A percentile compares a stretch with the other conserved stretches of the same genome.
These are phyloP conservation scores for Cassiopea xamachana DNA, from an alignment of 30 jellyfish, hydroid and myxozoan species.

Conservation along the genomic window DNA sequence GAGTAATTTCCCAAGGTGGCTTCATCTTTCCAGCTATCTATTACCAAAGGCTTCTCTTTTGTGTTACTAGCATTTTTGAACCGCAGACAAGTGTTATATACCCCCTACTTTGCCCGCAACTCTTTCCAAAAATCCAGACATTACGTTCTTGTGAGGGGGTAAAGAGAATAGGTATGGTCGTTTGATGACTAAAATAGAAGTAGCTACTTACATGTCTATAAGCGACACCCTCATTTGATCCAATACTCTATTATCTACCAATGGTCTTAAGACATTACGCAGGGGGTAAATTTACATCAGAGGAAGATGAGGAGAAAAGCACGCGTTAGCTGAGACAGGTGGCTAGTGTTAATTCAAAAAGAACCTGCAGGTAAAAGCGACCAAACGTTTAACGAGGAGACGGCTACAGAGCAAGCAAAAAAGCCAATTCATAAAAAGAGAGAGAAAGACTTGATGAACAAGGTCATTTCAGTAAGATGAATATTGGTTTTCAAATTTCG, in stretches of 20 bases:
- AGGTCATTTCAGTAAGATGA: neutral
- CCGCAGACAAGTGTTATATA: neutral
- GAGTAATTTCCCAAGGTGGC: slow-evolving; percentile 1
- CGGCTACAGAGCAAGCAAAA: neutral
- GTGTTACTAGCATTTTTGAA: neutral
- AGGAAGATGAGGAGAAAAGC: neutral
- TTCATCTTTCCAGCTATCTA: neutral
- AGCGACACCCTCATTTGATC: neutral
- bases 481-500: neutral
- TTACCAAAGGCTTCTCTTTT: too few relatives aligned
- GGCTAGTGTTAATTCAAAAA: neutral
- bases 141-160: too few relatives aligned
- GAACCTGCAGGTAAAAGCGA: neutral
- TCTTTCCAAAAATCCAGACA: neutral
- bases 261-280: neutral
- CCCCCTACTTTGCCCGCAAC: neutral
- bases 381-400: neutral
- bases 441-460: neutral
- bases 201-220: neutral
- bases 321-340: slow-evolving; percentile 1
- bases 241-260: neutral
- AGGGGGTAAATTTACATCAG: neutral
- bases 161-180: too few relatives aligned
- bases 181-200: too few relatives aligned
- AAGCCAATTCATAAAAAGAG: neutral